These are phyloP conservation scores for Cephus rjabovi DNA, from an alignment of 2,888 invertebrate genomes.

Conservation along the genomic window DNA sequence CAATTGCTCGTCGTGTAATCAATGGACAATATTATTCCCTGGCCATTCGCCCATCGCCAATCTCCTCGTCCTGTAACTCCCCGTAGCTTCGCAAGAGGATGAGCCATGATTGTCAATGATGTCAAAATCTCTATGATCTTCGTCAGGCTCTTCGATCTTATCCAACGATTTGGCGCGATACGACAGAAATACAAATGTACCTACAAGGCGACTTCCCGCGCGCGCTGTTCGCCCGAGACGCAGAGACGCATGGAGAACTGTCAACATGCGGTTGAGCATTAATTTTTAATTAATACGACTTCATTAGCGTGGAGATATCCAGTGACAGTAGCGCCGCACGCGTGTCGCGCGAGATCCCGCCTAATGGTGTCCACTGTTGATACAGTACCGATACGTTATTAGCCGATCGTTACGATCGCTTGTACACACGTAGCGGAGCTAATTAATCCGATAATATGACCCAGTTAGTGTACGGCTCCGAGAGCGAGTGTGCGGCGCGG, in stretches of 20 bases:
- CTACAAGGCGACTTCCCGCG: neutral
- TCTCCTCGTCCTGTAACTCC: neutral
- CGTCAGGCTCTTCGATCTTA: neutral
- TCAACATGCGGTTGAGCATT: conserved; percentile 27
- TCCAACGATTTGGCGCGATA: neutral
- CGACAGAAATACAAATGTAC: neutral
- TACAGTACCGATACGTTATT: conserved; percentile 32
- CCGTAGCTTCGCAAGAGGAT: neutral
- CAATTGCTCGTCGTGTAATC: neutral
- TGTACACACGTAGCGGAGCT: conserved; percentile 36
- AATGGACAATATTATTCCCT: neutral
- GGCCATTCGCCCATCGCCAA: neutral
- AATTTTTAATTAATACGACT: conserved; percentile 53
- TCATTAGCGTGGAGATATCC: conserved; percentile 44
- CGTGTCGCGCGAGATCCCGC: conserved; percentile 25
- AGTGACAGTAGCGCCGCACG: conserved; percentile 31
- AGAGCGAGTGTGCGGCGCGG: neutral
- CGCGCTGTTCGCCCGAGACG: neutral
- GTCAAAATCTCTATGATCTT: neutral
- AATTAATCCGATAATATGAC: conserved; percentile 53
- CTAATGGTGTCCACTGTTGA: conserved; percentile 25
- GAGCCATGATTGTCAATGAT: neutral
- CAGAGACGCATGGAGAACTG: neutral
- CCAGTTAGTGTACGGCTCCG: conserved; percentile 26
- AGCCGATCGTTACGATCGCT: conserved; percentile 31